Evolutionary conservation across 2,888 invertebrate species (phyloP).

Genomic region (Meta bourneti): DNA sequence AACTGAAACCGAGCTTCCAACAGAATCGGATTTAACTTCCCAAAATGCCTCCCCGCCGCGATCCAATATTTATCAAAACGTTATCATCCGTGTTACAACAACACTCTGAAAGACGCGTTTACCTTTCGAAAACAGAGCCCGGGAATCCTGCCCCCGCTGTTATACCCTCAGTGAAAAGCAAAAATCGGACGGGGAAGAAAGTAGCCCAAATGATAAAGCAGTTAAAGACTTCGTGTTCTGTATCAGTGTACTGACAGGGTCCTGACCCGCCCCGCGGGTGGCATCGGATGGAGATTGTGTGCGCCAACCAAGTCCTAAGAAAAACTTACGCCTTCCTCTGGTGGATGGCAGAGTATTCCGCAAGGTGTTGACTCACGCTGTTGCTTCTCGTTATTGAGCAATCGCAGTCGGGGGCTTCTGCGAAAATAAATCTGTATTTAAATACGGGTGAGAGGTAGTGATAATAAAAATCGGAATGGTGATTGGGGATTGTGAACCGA

Average conservation of each 20-base stretch:
- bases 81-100: slow-evolving; percentile 10
- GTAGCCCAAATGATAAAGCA: slow-evolving; percentile 42
- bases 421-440: slow-evolving; percentile 47
- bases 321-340: neutral
- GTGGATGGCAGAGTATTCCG: neutral
- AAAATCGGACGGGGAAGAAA: slow-evolving; percentile 30
- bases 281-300: slow-evolving; percentile 16
- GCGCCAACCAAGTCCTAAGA: neutral
- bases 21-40: neutral
- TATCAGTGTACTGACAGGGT: slow-evolving; percentile 71
- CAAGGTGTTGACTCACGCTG: neutral
- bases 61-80: slow-evolving; percentile 25
- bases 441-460: slow-evolving; percentile 9
- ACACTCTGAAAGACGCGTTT: neutral
- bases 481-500: neutral
- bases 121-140: slow-evolving; percentile 7
- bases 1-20: too few relatives aligned
- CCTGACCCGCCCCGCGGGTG: slow-evolving; percentile 67
- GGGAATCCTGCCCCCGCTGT: neutral
- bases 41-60: neutral
- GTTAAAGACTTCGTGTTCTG: slow-evolving; percentile 48
- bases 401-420: slow-evolving; percentile 36
- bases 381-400: slow-evolving; percentile 36
- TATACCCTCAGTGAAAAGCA: neutral
- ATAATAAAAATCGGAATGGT: slow-evolving; percentile 6